Base-by-base conservation (phyloP, 1,140 invertebrate genomes). In the Drusus annulatus region DNA sequence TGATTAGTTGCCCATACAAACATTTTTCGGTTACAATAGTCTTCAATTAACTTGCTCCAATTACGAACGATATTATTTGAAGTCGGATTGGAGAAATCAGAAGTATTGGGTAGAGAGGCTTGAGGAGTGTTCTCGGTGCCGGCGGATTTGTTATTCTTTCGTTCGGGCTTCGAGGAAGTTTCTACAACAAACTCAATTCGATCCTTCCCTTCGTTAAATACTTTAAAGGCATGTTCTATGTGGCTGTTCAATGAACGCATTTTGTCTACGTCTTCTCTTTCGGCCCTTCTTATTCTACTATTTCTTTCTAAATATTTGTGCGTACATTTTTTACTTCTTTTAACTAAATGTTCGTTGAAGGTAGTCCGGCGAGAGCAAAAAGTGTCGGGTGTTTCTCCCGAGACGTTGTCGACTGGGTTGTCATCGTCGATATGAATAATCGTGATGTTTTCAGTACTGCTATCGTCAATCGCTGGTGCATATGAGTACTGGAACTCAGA, bases 281-380 rank as follows among this genome's bases (percentile, higher is more conserved):
- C 78, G 16, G 15, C 19, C 54, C 68, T n/a, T 73, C 5, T 45
- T n/a, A 69, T 69, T 60, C 78, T 31, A 60, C 50, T n/a, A 58
- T 79, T 71, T 50, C 52, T 71, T 58, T 79, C 78, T 45, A n/a
- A 6, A 36, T 71, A 71, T 60, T 79, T 79, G 10, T 28, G 17
- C 23, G 16, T 50, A 31, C 68, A 54, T 60, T 79, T 79, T 25
- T 58, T 79, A 36, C 78, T 73, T 16, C 68, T 79, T 3, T 56
- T 54, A 52, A 79, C 62, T 23, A 50, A 79, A 15, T 62, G 71
- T 8, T 71, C 23, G 10, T 60, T 21, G n/a, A 31, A 36, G 13
- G 52, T 58, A n/a, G 65, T 73, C 7, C 78, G 65, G 8, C 65
- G 17, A 52, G 50, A 78, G 7, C 36, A 45, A 45, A 45, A 13